phyloP scores from a whole-genome alignment of 2,888 invertebrate species.

The Clostera curtula region DNA sequence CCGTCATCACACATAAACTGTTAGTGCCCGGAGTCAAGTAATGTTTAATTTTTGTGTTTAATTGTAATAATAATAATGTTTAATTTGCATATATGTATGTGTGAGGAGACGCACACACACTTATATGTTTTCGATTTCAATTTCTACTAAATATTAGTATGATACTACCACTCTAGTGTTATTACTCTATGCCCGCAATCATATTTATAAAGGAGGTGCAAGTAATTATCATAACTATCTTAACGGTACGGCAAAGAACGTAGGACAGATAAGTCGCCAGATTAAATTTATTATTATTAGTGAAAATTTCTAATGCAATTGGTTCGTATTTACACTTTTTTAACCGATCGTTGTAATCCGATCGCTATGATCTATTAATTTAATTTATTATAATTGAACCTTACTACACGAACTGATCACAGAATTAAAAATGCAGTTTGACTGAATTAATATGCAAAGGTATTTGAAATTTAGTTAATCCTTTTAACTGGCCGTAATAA shows the following conservation, averaged over 20 bases:
- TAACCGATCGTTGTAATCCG: slow-evolving; percentile 30
- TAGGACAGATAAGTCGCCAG: slow-evolving; percentile 30
- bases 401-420: slow-evolving; percentile 20
- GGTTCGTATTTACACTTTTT: slow-evolving; percentile 36
- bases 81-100: too few relatives aligned
- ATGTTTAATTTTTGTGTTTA: too few relatives aligned
- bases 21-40: too few relatives aligned
- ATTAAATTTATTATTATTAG: slow-evolving; percentile 37
- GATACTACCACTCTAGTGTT: too few relatives aligned
- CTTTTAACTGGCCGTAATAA: slow-evolving; percentile 12
- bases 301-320: slow-evolving; percentile 36
- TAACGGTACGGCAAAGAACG: slow-evolving; percentile 41
- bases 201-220: slow-evolving; percentile 66
- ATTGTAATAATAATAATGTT: too few relatives aligned
- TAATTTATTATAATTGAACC: slow-evolving; percentile 38
- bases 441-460: slow-evolving; percentile 13
- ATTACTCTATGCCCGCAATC: slow-evolving; percentile 52
- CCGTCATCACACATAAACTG: too few relatives aligned
- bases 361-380: slow-evolving; percentile 38
- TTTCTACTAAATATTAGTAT: too few relatives aligned
- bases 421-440: slow-evolving; percentile 24
- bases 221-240: slow-evolving; percentile 66
- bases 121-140: too few relatives aligned
- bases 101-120: too few relatives aligned
- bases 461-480: slow-evolving; percentile 17